A percentile compares a stretch with the other conserved stretches of the same genome.
These are phyloP conservation scores for Leucopsar rothschildi DNA, from an alignment of 2,113 vertebrate species.

Conservation along the genomic window DNA sequence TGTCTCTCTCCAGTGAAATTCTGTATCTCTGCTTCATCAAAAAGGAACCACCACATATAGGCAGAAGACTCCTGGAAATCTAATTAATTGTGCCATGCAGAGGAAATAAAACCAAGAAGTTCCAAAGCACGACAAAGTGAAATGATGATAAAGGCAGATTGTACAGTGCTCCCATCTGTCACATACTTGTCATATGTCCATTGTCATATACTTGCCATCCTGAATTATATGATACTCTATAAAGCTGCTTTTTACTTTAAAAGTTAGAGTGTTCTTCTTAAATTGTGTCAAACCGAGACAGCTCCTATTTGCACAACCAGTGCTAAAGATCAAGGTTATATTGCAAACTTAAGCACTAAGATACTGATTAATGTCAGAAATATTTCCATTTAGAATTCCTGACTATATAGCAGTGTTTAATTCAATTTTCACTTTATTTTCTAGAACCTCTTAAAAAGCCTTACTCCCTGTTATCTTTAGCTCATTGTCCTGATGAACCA, in stretches of 20 bases:
- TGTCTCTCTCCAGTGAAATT: neutral
- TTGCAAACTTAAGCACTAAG: neutral
- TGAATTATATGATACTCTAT: neutral
- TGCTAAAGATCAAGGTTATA: neutral
- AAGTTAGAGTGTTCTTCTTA: neutral
- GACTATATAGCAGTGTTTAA: neutral
- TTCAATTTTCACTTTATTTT: neutral
- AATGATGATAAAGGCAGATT: neutral
- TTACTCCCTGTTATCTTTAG: neutral
- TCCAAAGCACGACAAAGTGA: neutral
- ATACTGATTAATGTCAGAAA: neutral
- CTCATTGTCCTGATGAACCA: neutral
- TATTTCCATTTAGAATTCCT: neutral
- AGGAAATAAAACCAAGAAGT: constrained; percentile 11
- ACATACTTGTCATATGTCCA: neutral
- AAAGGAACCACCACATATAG: neutral
- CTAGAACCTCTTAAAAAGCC: neutral
- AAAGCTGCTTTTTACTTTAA: neutral
- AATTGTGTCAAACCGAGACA: neutral
- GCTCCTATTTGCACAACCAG: neutral
- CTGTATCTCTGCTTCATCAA: neutral
- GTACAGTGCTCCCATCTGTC: neutral
- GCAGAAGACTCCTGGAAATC: neutral
- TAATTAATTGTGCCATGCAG: neutral
- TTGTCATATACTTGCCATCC: neutral